Conservation (phyloP, 2,797 vertebrate species). For the Otolemur crassicaudatus region DNA sequence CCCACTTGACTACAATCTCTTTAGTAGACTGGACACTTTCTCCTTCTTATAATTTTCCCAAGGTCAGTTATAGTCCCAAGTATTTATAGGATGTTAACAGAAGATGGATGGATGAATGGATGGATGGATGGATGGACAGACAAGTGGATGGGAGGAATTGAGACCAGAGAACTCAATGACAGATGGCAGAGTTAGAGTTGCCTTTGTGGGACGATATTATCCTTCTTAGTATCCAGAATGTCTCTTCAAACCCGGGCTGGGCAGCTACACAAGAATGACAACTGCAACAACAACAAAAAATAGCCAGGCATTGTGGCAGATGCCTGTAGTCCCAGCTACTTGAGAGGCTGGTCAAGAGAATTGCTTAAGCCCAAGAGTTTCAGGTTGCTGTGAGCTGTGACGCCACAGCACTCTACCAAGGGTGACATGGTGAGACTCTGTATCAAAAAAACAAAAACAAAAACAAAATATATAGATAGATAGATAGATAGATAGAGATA, state of each 20-base stretch:
- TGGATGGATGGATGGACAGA: neutral
- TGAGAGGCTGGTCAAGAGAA: no score
- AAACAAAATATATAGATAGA: no score
- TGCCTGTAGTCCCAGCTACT: no score
- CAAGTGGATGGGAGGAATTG: neutral
- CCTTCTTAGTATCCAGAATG: neutral
- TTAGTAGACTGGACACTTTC: neutral
- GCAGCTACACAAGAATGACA: no score
- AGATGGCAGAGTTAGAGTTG: neutral
- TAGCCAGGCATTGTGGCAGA: no score
- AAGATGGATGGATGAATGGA: neutral
- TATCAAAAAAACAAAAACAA: no score
- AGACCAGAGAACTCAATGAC: neutral
- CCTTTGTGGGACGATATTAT: neutral
- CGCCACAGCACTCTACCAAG: no score
- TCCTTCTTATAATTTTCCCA: neutral
- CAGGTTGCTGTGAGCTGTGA: no score
- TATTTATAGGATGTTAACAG: neutral
- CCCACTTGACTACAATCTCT: neutral
- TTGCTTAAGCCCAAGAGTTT: no score
- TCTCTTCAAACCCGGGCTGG: neutral
- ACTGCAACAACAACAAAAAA: no score
- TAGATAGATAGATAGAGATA: neutral
- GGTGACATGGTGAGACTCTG: no score
- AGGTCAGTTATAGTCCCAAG: neutral